Conservation (phyloP, 2,113 vertebrate species). For the Myotis lucifugus region DNA sequence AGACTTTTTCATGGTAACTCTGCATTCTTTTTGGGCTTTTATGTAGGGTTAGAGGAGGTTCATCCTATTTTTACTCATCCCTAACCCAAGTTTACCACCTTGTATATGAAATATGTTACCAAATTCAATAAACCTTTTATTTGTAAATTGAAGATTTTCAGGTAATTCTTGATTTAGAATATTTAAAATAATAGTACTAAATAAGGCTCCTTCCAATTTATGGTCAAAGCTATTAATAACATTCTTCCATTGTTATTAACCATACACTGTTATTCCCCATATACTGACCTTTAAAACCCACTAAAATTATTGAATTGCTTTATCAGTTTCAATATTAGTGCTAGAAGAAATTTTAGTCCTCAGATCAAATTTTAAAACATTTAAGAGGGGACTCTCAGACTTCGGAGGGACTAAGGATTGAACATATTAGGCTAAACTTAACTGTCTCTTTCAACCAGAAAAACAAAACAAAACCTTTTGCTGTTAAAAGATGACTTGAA, state of each 20-base stretch:
- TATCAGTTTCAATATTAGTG: slow-evolving; percentile 6
- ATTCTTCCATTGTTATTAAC: neutral
- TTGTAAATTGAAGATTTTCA: slow-evolving; percentile 1
- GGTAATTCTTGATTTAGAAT: slow-evolving; percentile 17
- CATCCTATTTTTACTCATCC: neutral
- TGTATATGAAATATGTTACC: neutral
- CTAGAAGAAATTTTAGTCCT: neutral
- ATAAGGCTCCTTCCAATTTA: neutral
- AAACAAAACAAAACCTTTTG: neutral
- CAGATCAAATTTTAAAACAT: neutral
- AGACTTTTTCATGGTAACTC: neutral
- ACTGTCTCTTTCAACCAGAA: neutral
- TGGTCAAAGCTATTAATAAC: neutral
- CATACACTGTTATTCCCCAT: neutral
- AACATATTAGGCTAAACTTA: neutral
- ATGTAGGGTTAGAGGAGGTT: neutral
- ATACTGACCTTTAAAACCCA: slow-evolving; percentile 39
- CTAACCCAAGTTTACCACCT: neutral
- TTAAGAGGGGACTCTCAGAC: neutral
- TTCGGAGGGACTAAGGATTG: neutral
- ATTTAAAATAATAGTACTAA: slow-evolving; percentile 41
- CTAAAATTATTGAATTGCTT: slow-evolving; percentile 12
- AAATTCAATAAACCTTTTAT: neutral
- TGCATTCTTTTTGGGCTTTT: neutral
- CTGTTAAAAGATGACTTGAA: neutral